phyloP scores from a whole-genome alignment of 2,888 invertebrate genomes.

The Cheilosia urbana region DNA sequence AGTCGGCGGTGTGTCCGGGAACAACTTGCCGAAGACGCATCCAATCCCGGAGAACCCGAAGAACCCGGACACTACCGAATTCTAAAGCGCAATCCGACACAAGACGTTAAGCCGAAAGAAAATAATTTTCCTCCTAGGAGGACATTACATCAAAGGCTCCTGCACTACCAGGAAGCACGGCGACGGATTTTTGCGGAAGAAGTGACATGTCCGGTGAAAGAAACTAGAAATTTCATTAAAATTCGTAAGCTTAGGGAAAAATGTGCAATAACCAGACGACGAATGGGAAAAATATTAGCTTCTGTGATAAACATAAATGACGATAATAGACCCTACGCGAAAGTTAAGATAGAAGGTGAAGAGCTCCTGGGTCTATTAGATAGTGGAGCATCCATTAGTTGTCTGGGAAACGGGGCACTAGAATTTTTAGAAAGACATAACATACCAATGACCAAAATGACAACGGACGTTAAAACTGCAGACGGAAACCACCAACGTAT shows the following conservation, averaged over 20 bases:
- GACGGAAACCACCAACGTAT: background rate
- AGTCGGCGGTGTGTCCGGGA: too few species aligned
- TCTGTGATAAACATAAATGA: slow-evolving; percentile 5
- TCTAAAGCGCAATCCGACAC: too few species aligned
- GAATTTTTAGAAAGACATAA: background rate
- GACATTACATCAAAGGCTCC: background rate
- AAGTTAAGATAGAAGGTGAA: slow-evolving; percentile 1
- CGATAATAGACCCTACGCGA: slow-evolving; percentile 23
- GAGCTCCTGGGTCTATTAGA: slow-evolving; percentile 7
- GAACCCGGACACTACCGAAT: too few species aligned
- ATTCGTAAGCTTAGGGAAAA: background rate
- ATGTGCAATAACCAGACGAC: background rate
- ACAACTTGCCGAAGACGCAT: too few species aligned
- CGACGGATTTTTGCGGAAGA: background rate
- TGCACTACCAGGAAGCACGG: background rate
- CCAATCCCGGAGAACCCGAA: too few species aligned
- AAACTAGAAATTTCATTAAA: background rate
- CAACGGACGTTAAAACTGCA: background rate
- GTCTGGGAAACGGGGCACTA: slow-evolving; percentile 10
- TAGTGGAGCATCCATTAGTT: slow-evolving; percentile 11
- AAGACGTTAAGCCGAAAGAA: too few species aligned
- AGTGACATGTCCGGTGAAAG: background rate
- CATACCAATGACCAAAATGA: background rate
- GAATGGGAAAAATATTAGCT: background rate
- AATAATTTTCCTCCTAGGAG: too few species aligned